Evolutionary conservation across 2,888 invertebrate genomes (phyloP).

Genomic region (Cotesia congregata): DNA sequence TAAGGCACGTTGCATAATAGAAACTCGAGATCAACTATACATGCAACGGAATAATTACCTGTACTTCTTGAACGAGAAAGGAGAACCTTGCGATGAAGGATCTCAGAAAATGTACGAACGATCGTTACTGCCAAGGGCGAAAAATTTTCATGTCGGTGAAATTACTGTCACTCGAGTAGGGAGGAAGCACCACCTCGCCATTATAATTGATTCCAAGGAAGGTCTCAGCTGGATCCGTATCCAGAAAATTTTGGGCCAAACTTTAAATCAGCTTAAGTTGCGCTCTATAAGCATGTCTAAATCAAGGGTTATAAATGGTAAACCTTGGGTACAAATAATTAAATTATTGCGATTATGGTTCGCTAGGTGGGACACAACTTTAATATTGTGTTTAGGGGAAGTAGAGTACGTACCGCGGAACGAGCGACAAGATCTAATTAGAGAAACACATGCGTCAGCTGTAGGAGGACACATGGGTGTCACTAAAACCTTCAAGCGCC

Average conservation of each 20-base stretch:
- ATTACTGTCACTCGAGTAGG: not conserved
- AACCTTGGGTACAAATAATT: not conserved
- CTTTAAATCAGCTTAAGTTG: not conserved
- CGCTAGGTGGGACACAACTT: not conserved
- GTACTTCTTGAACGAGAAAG: not conserved
- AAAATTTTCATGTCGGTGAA: not conserved
- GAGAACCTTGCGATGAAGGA: not conserved
- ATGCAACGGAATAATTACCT: not conserved
- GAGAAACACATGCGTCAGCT: constrained; percentile 31
- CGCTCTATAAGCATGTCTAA: not conserved
- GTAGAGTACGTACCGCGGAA: not conserved
- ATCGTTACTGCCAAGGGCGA: not conserved
- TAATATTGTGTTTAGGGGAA: not conserved
- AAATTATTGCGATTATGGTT: not conserved
- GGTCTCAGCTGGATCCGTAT: not conserved
- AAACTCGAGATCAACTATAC: not conserved
- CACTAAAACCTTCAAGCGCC: constrained; percentile 26
- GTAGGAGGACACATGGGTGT: constrained; percentile 36
- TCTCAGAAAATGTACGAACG: not conserved
- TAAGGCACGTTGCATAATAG: not conserved
- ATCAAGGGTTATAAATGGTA: not conserved
- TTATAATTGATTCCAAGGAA: not conserved
- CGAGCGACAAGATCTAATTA: constrained; percentile 8
- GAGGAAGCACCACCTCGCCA: not conserved
- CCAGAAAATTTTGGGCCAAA: not conserved